Conservation (phyloP, 1,140 invertebrate species). For the Cephus cinctus region DNA sequence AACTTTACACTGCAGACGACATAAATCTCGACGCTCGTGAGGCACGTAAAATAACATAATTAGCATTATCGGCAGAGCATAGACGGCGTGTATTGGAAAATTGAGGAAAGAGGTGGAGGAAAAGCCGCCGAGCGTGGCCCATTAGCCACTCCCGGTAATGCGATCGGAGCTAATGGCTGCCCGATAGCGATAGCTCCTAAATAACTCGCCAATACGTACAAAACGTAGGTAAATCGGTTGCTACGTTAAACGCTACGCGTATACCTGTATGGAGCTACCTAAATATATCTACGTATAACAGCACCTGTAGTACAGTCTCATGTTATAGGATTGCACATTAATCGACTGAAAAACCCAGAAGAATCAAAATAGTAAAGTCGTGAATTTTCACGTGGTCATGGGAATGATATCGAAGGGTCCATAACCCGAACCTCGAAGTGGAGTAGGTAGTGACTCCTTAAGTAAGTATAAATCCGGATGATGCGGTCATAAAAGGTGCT, state of each 20-base stretch:
- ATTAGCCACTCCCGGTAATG: constrained; percentile 39
- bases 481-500: constrained; percentile 44
- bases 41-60: constrained; percentile 20
- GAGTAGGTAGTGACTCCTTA: constrained; percentile 39
- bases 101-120: constrained; percentile 26
- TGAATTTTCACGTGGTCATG: neutral
- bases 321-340: no score
- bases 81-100: constrained; percentile 30
- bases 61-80: constrained; percentile 28
- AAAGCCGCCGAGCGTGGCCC: constrained; percentile 19
- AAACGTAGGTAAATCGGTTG: no score
- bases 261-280: no score
- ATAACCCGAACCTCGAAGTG: constrained; percentile 21
- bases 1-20: no score
- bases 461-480: constrained; percentile 47
- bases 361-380: no score
- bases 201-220: constrained; percentile 30
- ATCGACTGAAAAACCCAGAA: no score
- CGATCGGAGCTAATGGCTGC: constrained; percentile 38
- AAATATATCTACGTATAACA: no score
- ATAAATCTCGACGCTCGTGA: constrained; percentile 17
- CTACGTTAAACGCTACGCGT: no score
- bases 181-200: constrained; percentile 34
- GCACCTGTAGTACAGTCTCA: no score
- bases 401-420: constrained; percentile 6